Base-by-base conservation (phyloP, 2,113 vertebrate genomes). In the Sinosuthora webbiana region DNA sequence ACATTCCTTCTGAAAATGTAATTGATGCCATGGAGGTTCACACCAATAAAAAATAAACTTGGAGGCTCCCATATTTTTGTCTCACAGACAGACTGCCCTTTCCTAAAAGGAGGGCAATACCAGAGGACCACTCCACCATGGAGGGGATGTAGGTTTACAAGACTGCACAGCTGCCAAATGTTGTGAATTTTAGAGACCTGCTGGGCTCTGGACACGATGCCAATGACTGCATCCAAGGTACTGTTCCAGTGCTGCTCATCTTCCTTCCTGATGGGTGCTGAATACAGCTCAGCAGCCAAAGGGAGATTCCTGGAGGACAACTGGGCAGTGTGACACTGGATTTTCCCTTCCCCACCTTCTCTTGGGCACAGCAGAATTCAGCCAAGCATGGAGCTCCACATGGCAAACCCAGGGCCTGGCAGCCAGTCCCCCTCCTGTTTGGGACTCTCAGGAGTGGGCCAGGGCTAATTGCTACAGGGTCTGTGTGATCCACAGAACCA, bases 321-420 rank as follows among this genome's bases (percentile, higher is more conserved):
- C 35, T 59, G 70, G 56, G 65, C 42, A 77, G 19, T 28, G 20
- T 41, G 33, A 44, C 0, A 10, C 39, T 47, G 42, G 52, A 67
- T 67, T 52, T 85, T 85, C 39, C 41, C 15, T 44, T 45, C 10
- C 2, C 12, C 41, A 60, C 24, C 30, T 73, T 80, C 45, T 82
- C 53, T 35, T 25, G 44, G 53, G 37, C 13, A 16, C 1, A 35
- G 44, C 60, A 62, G 57, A 84, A 88, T 18, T 35, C 60, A n/a
- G 69, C 37, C 47, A 55, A 77, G 35, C 24, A 5, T 0, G 0
- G 39, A 68, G 44, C 9, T 82, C 21, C 2, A 13, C 0, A 1
- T 10, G 13, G 56, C 4, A 33, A n/a, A 49, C 37, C 57, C 28
- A 8, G 27, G 41, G 71, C 44, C 56, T 37, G 50, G 63, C 55